These are phyloP conservation scores for Cydia fagiglandana DNA, from an alignment of 1,140 invertebrate genomes.

Conservation along the genomic window DNA sequence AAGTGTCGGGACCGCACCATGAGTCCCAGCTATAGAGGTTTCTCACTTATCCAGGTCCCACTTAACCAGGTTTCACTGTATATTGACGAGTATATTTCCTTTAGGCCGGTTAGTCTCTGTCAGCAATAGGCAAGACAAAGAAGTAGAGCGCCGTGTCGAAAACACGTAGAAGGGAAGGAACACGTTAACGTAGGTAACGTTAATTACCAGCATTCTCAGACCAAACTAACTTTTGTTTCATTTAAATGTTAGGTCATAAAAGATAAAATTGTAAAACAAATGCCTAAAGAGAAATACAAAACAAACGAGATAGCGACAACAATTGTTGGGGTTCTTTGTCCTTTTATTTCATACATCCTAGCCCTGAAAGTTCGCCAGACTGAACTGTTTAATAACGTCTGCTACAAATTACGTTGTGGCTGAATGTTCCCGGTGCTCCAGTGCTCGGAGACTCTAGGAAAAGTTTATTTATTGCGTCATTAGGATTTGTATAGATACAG, in stretches of 20 bases:
- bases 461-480: conserved; percentile 30
- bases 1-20: too few relatives aligned
- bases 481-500: conserved; percentile 18
- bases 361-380: conserved; percentile 40
- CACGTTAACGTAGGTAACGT: too few relatives aligned
- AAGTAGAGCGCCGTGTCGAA: not conserved
- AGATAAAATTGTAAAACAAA: not conserved
- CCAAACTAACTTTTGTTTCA: not conserved
- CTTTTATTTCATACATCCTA: conserved; percentile 37
- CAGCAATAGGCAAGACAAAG: not conserved
- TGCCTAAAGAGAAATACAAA: not conserved
- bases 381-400: conserved; percentile 42
- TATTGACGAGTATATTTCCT: not conserved
- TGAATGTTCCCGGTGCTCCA: conserved; percentile 13
- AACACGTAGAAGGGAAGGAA: not conserved
- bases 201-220: not conserved
- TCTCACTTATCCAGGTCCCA: too few relatives aligned
- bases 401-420: conserved; percentile 40
- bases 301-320: conserved; percentile 9
- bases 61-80: too few relatives aligned
- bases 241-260: not conserved
- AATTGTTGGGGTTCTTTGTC: conserved; percentile 16
- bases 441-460: not conserved
- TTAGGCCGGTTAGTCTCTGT: not conserved
- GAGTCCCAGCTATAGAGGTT: too few relatives aligned